Evolutionary conservation across 2,797 vertebrate genomes (phyloP).

Genomic region (Steatocranus sp.): DNA sequence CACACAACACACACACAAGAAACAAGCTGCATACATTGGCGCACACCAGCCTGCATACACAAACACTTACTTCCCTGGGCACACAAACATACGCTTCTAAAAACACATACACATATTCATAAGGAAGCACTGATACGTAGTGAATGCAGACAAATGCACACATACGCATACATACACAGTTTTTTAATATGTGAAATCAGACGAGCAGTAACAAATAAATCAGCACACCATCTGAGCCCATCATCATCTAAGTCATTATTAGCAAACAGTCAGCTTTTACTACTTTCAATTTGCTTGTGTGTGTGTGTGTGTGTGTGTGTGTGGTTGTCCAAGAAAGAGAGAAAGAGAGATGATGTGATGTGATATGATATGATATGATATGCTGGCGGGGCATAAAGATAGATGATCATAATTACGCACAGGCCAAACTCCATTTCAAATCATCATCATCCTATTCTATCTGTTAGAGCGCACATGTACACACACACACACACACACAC

Average conservation of each 20-base stretch:
- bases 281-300: slow-evolving; percentile 98
- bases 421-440: slow-evolving; percentile 99
- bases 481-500: slow-evolving; percentile 30
- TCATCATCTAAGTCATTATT: slow-evolving; percentile 92
- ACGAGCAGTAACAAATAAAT: slow-evolving; percentile 97
- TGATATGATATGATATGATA: slow-evolving; percentile 76
- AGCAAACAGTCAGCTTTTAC: slow-evolving; percentile 99
- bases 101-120: neutral
- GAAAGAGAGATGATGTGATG: slow-evolving; percentile 2
- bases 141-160: slow-evolving; percentile 1
- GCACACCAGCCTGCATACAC: neutral
- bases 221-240: slow-evolving; percentile 94
- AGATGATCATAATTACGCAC: slow-evolving; percentile 99
- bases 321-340: slow-evolving; percentile 17
- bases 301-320: slow-evolving; percentile 38
- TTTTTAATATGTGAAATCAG: slow-evolving; percentile 92
- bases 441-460: slow-evolving; percentile 78
- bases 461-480: slow-evolving; percentile 42
- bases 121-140: neutral
- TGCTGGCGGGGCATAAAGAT: slow-evolving; percentile 99
- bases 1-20: slow-evolving; percentile 22
- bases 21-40: neutral
- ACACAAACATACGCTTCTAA: neutral
- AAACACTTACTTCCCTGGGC: neutral
- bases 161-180: slow-evolving; percentile 10